phyloP scores from a whole-genome alignment of 2,113 vertebrate genomes.

The Lanius collurio region DNA sequence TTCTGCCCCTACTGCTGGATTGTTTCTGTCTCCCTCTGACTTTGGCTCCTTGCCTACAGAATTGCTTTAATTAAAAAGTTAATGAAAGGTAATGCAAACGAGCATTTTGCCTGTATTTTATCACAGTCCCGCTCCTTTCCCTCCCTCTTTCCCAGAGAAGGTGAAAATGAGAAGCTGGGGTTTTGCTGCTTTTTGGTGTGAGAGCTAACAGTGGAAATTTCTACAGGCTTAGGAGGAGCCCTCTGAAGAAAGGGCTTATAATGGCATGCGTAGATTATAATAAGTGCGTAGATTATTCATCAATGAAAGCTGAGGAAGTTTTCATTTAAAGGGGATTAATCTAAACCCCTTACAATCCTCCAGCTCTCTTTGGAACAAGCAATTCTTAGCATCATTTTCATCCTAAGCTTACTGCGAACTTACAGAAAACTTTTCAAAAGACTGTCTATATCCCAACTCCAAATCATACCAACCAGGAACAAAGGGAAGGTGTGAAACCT shows the following conservation, averaged over 20 bases:
- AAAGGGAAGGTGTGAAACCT: neutral
- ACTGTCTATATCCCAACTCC: neutral
- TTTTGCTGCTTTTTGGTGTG: constrained; percentile 1
- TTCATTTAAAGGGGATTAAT: constrained; percentile 68
- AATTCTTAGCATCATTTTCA: constrained; percentile 18
- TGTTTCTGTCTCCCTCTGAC: constrained; percentile 9
- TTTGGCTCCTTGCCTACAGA: constrained; percentile 25
- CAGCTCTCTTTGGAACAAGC: constrained; percentile 5
- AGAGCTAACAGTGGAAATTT: constrained; percentile 4
- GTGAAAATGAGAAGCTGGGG: neutral
- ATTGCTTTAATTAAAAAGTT: constrained; percentile 63
- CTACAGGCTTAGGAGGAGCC: constrained; percentile 23
- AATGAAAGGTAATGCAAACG: constrained; percentile 37
- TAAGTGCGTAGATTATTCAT: constrained; percentile 11
- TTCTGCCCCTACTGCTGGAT: neutral
- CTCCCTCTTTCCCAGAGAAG: constrained; percentile 32
- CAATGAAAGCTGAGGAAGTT: constrained; percentile 51
- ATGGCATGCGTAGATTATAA: constrained; percentile 6
- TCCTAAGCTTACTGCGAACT: neutral
- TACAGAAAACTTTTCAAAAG: neutral
- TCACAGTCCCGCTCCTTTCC: constrained; percentile 22
- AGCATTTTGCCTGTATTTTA: constrained; percentile 20
- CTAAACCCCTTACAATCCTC: constrained; percentile 30
- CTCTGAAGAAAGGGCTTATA: constrained; percentile 3
- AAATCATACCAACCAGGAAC: neutral